Evolutionary conservation across 2,888 invertebrate species (phyloP).

Genomic region (Alcis repandata): DNA sequence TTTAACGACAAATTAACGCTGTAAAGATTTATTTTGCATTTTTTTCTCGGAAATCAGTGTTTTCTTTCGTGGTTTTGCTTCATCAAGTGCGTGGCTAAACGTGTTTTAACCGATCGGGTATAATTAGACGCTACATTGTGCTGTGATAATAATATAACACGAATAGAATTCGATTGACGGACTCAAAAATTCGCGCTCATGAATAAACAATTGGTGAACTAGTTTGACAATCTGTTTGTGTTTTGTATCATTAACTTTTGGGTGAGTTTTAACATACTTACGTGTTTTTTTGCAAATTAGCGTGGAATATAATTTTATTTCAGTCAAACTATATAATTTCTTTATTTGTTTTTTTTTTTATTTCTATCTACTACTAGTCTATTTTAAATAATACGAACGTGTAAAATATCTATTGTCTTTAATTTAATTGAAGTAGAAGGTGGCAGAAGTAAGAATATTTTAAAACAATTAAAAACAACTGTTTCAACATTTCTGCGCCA

Average conservation of each 20-base stretch:
- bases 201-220: slow-evolving; percentile 10
- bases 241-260: neutral
- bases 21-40: neutral
- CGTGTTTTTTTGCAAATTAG: neutral
- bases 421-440: too few species aligned
- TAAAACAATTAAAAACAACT: too few species aligned
- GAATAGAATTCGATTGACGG: slow-evolving; percentile 16
- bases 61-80: slow-evolving; percentile 6
- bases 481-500: too few species aligned
- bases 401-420: too few species aligned
- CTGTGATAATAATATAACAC: slow-evolving; percentile 16
- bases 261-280: neutral
- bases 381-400: too few species aligned
- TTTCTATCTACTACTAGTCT: too few species aligned
- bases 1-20: neutral
- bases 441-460: too few species aligned
- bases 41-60: neutral
- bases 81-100: slow-evolving; percentile 15
- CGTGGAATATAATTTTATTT: neutral
- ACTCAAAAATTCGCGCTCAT: slow-evolving; percentile 7
- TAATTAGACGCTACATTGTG: slow-evolving; percentile 16
- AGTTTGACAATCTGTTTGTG: slow-evolving; percentile 4
- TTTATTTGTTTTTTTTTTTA: too few species aligned
- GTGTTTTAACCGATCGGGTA: slow-evolving; percentile 16
- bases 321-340: neutral